Evolutionary conservation across 2,888 invertebrate genomes (phyloP), one percentile per base, ranked within the genome.

Genomic region (Stratiomys singularior): DNA sequence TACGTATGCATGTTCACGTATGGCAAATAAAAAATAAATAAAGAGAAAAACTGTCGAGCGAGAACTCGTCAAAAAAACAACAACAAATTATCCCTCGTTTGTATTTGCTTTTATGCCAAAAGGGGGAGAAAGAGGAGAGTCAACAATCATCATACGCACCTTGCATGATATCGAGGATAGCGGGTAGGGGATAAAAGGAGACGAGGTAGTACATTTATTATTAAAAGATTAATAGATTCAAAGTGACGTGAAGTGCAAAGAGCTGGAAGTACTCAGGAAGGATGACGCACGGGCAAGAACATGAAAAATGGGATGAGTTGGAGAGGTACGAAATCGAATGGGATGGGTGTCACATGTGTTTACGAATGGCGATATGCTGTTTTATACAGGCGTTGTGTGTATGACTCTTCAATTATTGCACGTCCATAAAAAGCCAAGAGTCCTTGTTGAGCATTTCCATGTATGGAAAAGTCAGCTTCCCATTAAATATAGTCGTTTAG

Each of bases 331-430:
- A 37, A 37, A 37, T 37, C 37, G 52, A 52, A 52, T 18, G 52
- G 52, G 15, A 52, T 52, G 52, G 18, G 15, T 18, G 15, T 52
- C 52, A 13, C 15, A 18, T 52, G 15, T 4, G 52, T 52, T 18
- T 52, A 18, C 52, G 15, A 52, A 52, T 52, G 15, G 52, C 7
- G 52, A 9, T 3, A 52, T 13, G 52, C 52, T 52, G n/a, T 15
- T 52, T 18, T 52, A 52, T 52, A 52, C 52, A 52, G 52, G 60
- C 27, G 21, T 28, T 64, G 64, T 21, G 23, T 60, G 21, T 60
- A 28, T 67, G 67, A 67, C 67, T 67, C 67, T 67, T 67, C 67
- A 67, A 37, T 28, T 37, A 30, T 66, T 66, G 30, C 66, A 37
- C 67, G 44, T 67, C 67, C 67, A 4, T 18, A 60, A 60, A 21